Conservation (phyloP, 37 sponge, comb jelly and placozoan species). For the Aphrocallistes beatrix region DNA sequence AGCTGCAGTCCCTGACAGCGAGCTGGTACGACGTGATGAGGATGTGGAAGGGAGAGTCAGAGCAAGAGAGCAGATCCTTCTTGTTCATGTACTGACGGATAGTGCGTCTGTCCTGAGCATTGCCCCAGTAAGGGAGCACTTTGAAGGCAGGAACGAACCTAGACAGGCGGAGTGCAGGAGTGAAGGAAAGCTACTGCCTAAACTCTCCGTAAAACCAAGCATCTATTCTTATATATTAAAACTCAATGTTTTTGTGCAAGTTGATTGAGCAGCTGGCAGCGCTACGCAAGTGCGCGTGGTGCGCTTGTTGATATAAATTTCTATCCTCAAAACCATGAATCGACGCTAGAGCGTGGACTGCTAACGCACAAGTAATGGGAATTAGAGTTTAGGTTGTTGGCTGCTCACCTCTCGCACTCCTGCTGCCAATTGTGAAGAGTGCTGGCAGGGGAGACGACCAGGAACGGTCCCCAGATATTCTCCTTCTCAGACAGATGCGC, state of each 20-base stretch:
- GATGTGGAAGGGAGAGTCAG: constrained; percentile 76
- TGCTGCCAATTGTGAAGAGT: constrained; percentile 97
- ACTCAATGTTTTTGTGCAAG: too few species aligned
- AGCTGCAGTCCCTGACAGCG: constrained; percentile 73
- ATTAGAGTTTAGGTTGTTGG: too few species aligned
- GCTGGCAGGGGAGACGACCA: constrained; percentile 81
- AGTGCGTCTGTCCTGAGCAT: constrained; percentile 66
- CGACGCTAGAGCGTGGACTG: too few species aligned
- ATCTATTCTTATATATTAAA: background rate
- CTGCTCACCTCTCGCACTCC: constrained; percentile 63
- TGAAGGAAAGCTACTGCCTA: background rate
- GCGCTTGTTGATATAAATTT: too few species aligned
- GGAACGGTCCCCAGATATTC: constrained; percentile 82
- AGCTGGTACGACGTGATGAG: constrained; percentile 91
- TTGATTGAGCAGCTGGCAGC: too few species aligned
- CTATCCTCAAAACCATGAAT: too few species aligned
- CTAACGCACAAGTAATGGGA: too few species aligned
- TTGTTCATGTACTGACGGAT: constrained; percentile 84
- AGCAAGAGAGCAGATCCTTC: constrained; percentile 52
- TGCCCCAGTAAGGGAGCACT: constrained; percentile 89
- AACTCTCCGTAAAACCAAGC: background rate
- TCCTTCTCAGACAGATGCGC: constrained; percentile 81
- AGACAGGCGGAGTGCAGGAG: background rate
- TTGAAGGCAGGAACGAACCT: constrained; percentile 22
- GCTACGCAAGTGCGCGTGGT: too few species aligned